Evolutionary conservation across 2,888 invertebrate genomes (phyloP), one percentile per base, ranked within the genome.

Genomic region (Sabatieria punctata): DNA sequence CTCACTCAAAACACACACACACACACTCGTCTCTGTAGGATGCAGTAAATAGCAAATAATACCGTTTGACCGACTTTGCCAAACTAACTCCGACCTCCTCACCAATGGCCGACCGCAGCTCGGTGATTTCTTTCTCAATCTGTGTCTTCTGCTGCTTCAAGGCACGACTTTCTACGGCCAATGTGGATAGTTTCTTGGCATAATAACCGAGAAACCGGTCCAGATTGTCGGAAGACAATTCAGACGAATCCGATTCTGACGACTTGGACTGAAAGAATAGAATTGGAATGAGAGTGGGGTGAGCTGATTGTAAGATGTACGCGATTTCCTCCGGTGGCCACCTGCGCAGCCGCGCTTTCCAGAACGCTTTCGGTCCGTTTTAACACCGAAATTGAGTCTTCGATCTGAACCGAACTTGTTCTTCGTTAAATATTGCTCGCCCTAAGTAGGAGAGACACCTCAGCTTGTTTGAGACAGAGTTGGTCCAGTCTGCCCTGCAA

Each of bases 141-240:
- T 33, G 4, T 4, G 4, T 15, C 13, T 3, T 19, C 13, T 33
- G 3, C 25, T 43, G 13, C 6, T 35, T 22, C 19, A 3, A 4
- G 6, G 15, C 36, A n/a, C 36, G 15, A 4, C 21, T 21, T 2
- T 19, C 2, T 21, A 2, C 15, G 3, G 19, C n/a, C 19, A 49
- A 35, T 22, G 26, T 27, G n/a, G 19, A 43, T 21, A 37, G 18
- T 36, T 46, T 33, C n/a, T 49, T 43, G 13, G 50, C 51, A 48
- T 56, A 54, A 45, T 51, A 54, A 19, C 45, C 46, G 38, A 56
- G 52, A 45, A 57, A 52, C 19, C 49, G 47, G 39, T 46, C 47
- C 39, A 58, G 39, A 42, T 51, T 51, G n/a, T 46, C 46, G 27
- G 54, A 38, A 13, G 55, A 51, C 22, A 43, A 49, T 4, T 52